Conservation (phyloP, 2,888 invertebrate species). For the Electrophaes corylata region DNA sequence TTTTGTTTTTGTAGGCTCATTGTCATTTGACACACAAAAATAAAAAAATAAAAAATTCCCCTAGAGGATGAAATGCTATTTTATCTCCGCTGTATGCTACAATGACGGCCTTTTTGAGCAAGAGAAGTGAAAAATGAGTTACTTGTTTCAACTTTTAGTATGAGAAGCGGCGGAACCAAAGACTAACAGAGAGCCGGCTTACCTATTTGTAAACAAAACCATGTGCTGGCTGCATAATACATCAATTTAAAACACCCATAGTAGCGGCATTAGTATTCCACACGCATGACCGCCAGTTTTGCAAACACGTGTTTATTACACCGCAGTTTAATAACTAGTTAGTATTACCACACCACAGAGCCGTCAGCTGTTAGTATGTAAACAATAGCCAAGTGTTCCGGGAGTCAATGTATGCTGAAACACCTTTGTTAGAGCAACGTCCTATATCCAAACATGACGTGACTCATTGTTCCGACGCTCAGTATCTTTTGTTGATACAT, state of each 20-base stretch:
- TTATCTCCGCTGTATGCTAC: too few species aligned
- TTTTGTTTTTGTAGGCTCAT: too few species aligned
- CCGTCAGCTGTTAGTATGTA: constrained; percentile 21
- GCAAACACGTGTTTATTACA: constrained; percentile 18
- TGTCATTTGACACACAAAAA: too few species aligned
- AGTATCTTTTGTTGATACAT: constrained; percentile 16
- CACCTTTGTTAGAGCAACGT: constrained; percentile 32
- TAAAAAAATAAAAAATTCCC: too few species aligned
- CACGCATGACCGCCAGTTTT: constrained; percentile 12
- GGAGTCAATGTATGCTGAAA: constrained; percentile 28
- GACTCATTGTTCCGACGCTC: constrained; percentile 22
- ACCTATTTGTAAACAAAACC: constrained; percentile 30
- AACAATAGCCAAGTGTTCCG: constrained; percentile 28
- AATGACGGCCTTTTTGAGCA: too few species aligned
- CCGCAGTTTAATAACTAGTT: constrained; percentile 12
- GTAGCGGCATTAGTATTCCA: constrained; percentile 12
- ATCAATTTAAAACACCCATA: constrained; percentile 12
- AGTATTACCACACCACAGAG: constrained; percentile 10
- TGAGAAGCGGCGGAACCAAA: not conserved
- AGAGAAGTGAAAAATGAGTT: too few species aligned
- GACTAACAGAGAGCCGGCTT: constrained; percentile 3
- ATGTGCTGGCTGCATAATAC: constrained; percentile 11
- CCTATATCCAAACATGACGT: constrained; percentile 27
- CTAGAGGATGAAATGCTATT: too few species aligned
- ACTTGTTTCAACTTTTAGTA: not conserved